Base-by-base conservation (phyloP, 2,113 vertebrate genomes). In the Irena cyanogastra region DNA sequence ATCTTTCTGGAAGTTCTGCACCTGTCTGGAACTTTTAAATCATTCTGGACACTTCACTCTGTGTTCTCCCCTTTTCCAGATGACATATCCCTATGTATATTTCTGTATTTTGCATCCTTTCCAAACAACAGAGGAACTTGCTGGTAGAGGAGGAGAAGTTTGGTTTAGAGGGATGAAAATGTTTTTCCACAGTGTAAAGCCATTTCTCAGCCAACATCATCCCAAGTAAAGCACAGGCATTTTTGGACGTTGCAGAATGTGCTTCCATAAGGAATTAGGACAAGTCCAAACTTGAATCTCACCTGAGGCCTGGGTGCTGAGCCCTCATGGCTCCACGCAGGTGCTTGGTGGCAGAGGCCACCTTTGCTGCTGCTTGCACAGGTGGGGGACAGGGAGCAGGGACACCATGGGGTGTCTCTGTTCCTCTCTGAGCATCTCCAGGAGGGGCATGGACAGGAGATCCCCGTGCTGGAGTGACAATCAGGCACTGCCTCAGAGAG, bases 311-410 rank as follows among this genome's bases (percentile, higher is more conserved):
- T 57, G 59, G 21, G 18, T 50, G 49, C 77, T 50, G 56, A 6
- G 4, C 13, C 20, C 49, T n/a, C 1, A 0, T 10, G 47, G 45
- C 54, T 83, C 49, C 27, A 13, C 30, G 42, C 2, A 1, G 65
- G 2, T 53, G 23, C 24, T 7, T 39, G 66, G 21, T 44, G 50
- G 41, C 35, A 87, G 54, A 47, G n/a, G 7, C 11, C 20, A 21
- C 27, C 15, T 53, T 18, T 3, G 4, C 42, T 3, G 1, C 26
- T 49, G 61, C 9, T 3, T 16, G 47, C 31, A 16, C 8, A 9
- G n/a, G 20, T 0, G 17, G 30, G 5, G 49, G 19, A 21, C 35
- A 72, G 33, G 60, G 68, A 41, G 28, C 2, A 18, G 0, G 3
- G 50, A 61, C 72, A 56, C 53, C 1, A 0, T 11, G n/a, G 52